These are phyloP conservation scores for Hypolimnas misippus DNA, from an alignment of 2,888 invertebrate genomes.

Conservation along the genomic window DNA sequence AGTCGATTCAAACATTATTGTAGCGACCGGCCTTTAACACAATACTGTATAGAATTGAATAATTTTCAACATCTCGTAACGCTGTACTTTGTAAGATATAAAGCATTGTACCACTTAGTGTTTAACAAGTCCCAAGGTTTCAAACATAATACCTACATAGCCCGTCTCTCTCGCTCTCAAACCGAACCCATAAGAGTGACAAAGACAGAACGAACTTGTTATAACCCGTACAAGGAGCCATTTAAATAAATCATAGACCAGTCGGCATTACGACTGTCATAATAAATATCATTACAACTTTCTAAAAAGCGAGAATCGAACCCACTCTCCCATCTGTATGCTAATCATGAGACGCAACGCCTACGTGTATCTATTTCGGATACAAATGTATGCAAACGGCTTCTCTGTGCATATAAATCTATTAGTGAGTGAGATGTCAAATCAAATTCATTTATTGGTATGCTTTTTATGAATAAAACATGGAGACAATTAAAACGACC, in stretches of 20 bases:
- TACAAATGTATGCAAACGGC: conserved; percentile 54
- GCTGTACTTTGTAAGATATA: conserved; percentile 24
- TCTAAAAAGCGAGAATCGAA: conserved; percentile 54
- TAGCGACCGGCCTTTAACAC: conserved; percentile 5
- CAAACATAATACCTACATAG: conserved; percentile 17
- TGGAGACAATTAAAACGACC: conserved; percentile 24
- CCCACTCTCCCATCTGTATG: conserved; percentile 54
- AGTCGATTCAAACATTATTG: conserved; percentile 1
- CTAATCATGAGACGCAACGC: conserved; percentile 49
- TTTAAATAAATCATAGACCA: conserved; percentile 50
- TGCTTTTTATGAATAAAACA: conserved; percentile 45
- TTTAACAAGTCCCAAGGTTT: conserved; percentile 30
- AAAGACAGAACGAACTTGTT: conserved; percentile 33
- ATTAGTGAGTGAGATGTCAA: conserved; percentile 51
- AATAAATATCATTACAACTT: conserved; percentile 54
- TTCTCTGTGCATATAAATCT: conserved; percentile 47
- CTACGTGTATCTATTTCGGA: conserved; percentile 44
- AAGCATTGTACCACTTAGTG: conserved; percentile 31
- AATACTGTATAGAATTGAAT: conserved; percentile 11
- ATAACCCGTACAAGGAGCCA: conserved; percentile 40
- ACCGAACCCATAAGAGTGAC: conserved; percentile 8
- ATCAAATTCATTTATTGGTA: conserved; percentile 43
- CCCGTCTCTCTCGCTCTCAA: conserved; percentile 1
- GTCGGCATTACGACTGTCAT: conserved; percentile 48
- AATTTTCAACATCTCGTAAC: conserved; percentile 26